A percentile compares a stretch with the other conserved stretches of the same genome.
These are phyloP conservation scores for Perizoma affinitatum DNA, from an alignment of 2,888 invertebrate genomes.

Conservation along the genomic window DNA sequence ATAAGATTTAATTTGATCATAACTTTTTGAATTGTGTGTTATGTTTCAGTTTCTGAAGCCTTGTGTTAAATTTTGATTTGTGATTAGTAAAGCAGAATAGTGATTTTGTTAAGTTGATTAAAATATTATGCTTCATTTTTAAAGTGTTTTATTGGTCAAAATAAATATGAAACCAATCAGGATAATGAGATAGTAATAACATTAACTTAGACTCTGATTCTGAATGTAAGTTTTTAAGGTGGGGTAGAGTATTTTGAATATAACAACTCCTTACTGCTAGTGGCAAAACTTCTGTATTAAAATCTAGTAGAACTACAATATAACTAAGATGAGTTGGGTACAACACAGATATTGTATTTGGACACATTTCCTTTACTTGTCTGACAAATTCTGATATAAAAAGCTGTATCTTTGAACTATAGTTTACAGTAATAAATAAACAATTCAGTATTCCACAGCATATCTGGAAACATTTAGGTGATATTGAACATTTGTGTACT, in stretches of 20 bases:
- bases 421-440: conserved; percentile 62
- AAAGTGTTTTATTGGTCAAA: conserved; percentile 33
- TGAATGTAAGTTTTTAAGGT: conserved; percentile 51
- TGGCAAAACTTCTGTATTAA: conserved; percentile 52
- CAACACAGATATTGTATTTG: conserved; percentile 46
- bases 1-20: too few relatives aligned
- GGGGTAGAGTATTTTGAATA: conserved; percentile 44
- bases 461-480: conserved; percentile 67
- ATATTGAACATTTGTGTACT: conserved; percentile 54
- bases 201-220: conserved; percentile 60
- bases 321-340: conserved; percentile 57
- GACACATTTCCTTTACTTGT: conserved; percentile 48
- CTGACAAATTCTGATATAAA: conserved; percentile 58
- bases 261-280: conserved; percentile 43
- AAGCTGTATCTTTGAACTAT: conserved; percentile 48
- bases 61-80: too few relatives aligned
- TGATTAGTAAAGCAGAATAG: too few relatives aligned
- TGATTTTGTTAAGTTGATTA: not conserved
- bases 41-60: too few relatives aligned
- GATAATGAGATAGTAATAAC: conserved; percentile 70
- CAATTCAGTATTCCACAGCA: conserved; percentile 61
- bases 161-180: conserved; percentile 70
- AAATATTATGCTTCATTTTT: not conserved
- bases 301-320: conserved; percentile 60
- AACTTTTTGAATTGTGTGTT: too few relatives aligned